phyloP scores from a whole-genome alignment of 1,140 invertebrate genomes.

The Atta cephalotes region DNA sequence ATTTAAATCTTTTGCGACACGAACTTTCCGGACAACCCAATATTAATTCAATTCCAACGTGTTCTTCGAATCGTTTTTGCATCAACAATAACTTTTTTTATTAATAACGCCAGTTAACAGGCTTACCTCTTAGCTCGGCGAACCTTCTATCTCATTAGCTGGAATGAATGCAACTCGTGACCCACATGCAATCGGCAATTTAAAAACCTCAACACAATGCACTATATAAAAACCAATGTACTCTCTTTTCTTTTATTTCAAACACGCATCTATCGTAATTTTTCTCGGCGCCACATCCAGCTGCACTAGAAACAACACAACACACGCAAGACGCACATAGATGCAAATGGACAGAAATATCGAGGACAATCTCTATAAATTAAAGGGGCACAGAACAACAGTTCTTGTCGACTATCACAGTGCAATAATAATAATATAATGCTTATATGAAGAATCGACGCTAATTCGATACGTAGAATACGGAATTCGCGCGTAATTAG shows the following conservation, averaged over 20 bases:
- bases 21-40: no score
- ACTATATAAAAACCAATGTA: constrained; percentile 6
- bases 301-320: constrained; percentile 4
- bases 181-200: constrained; percentile 85
- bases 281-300: not conserved
- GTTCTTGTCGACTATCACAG: not conserved
- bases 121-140: constrained; percentile 82
- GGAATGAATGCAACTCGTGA: constrained; percentile 82
- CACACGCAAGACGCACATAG: not conserved
- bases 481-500: constrained; percentile 30
- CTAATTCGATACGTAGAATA: not conserved
- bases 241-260: not conserved
- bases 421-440: not conserved
- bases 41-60: constrained; percentile 14
- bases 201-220: constrained; percentile 77
- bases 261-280: constrained; percentile 5
- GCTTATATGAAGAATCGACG: not conserved
- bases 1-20: no score
- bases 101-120: constrained; percentile 77
- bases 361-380: not conserved
- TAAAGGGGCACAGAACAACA: not conserved
- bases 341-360: not conserved
- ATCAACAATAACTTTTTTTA: not conserved
- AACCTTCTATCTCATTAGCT: constrained; percentile 85
- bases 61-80: not conserved